Evolutionary conservation across 2,797 vertebrate species (phyloP).

Genomic region (Perdix hodgsoniae): DNA sequence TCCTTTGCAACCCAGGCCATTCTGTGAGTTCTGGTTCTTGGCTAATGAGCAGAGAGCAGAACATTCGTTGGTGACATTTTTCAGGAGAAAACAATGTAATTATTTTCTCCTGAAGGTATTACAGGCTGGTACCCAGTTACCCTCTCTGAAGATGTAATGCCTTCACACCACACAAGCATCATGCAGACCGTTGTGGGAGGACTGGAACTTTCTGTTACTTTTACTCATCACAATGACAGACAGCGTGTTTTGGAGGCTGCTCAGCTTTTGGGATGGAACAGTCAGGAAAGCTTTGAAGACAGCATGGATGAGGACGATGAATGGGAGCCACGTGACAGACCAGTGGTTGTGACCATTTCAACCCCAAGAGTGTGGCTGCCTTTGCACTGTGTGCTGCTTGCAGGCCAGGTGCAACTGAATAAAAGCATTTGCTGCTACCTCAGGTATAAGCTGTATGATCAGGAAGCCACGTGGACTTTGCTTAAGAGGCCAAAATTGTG

Average conservation of each 20-base stretch:
- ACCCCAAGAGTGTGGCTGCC: slow-evolving; percentile 91
- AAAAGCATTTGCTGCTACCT: slow-evolving; percentile 90
- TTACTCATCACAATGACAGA: slow-evolving; percentile 87
- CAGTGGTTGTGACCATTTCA: slow-evolving; percentile 81
- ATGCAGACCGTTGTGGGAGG: slow-evolving; percentile 87
- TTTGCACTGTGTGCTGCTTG: slow-evolving; percentile 84
- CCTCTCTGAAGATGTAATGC: slow-evolving; percentile 66
- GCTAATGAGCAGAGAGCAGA: neutral
- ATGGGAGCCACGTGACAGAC: slow-evolving; percentile 27
- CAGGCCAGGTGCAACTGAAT: slow-evolving; percentile 83
- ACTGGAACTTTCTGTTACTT: slow-evolving; percentile 88
- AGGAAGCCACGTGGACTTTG: slow-evolving; percentile 86
- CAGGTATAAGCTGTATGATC: slow-evolving; percentile 90
- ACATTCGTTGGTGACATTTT: neutral
- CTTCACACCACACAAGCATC: neutral
- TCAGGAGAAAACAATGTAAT: too few species aligned
- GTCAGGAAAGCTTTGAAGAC: slow-evolving; percentile 39
- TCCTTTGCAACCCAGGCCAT: too few species aligned
- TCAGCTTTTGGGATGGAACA: slow-evolving; percentile 84
- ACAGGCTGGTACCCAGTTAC: slow-evolving; percentile 92
- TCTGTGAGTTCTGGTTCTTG: neutral
- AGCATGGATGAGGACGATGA: slow-evolving; percentile 34
- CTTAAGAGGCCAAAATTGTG: slow-evolving; percentile 85
- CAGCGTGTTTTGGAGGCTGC: slow-evolving; percentile 88
- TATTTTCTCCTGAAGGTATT: slow-evolving; percentile 82